Conservation (phyloP, 2,888 invertebrate species). For the Parnassius orleans region DNA sequence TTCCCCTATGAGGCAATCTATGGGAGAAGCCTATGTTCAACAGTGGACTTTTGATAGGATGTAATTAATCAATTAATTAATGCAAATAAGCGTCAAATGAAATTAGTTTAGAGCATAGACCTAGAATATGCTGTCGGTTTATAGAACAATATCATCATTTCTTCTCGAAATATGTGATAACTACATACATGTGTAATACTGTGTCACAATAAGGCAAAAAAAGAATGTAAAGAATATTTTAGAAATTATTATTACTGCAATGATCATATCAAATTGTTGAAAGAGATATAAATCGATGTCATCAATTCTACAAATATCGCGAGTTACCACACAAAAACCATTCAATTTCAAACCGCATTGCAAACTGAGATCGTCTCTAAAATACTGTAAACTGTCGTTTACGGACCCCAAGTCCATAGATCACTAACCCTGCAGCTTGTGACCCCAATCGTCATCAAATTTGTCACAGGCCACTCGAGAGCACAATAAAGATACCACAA, state of each 20-base stretch:
- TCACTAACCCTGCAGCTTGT: slow-evolving; percentile 64
- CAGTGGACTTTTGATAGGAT: too few relatives aligned
- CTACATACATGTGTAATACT: too few relatives aligned
- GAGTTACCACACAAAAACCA: slow-evolving; percentile 60
- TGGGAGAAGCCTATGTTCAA: too few relatives aligned
- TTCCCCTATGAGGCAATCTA: too few relatives aligned
- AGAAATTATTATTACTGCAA: not conserved
- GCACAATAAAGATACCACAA: slow-evolving; percentile 68
- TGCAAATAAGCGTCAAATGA: too few relatives aligned
- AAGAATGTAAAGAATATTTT: too few relatives aligned
- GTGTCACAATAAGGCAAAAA: too few relatives aligned
- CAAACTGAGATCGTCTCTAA: slow-evolving; percentile 71
- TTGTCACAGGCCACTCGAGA: slow-evolving; percentile 79
- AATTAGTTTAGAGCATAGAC: too few relatives aligned
- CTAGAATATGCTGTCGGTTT: too few relatives aligned
- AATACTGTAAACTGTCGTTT: slow-evolving; percentile 73
- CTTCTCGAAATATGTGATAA: too few relatives aligned
- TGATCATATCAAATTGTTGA: slow-evolving; percentile 20
- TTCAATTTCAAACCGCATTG: slow-evolving; percentile 68
- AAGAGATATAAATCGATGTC: slow-evolving; percentile 45
- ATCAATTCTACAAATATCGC: slow-evolving; percentile 45
- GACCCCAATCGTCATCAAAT: slow-evolving; percentile 79
- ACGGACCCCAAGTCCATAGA: slow-evolving; percentile 64
- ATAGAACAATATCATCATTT: too few relatives aligned
- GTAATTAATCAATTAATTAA: too few relatives aligned